Evolutionary conservation across 2,113 vertebrate species (phyloP).

Genomic region (Deroptyus accipitrinus): DNA sequence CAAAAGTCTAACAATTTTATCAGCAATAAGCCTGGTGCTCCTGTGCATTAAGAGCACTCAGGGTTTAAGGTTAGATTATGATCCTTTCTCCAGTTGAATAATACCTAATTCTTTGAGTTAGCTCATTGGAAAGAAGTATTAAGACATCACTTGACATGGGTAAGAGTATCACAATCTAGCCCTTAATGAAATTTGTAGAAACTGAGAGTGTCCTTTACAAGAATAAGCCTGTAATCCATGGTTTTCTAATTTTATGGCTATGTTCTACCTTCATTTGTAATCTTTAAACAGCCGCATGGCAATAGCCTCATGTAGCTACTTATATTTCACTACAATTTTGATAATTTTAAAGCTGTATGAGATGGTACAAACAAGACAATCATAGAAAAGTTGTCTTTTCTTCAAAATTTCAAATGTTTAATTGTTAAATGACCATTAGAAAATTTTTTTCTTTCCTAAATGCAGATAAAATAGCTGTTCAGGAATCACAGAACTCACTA

Average conservation of each 20-base stretch:
- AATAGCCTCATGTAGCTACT: background rate
- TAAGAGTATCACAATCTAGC: background rate
- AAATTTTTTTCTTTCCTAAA: background rate
- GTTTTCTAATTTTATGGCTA: background rate
- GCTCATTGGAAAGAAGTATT: constrained; percentile 11
- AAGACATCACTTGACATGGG: background rate
- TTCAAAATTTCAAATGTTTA: background rate
- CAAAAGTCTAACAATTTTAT: constrained; percentile 1
- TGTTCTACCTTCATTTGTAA: background rate
- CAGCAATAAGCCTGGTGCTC: background rate
- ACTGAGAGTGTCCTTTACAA: background rate
- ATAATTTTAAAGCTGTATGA: background rate
- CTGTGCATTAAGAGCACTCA: background rate
- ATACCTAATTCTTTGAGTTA: constrained; percentile 21
- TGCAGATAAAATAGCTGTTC: background rate
- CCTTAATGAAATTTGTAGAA: constrained; percentile 1
- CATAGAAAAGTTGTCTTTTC: background rate
- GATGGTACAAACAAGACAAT: background rate
- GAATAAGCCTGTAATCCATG: background rate
- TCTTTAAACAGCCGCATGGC: background rate
- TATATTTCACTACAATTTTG: background rate
- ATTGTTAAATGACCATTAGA: background rate
- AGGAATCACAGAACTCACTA: background rate
- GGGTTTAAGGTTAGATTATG: background rate
- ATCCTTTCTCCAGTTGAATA: background rate